Conservation (phyloP, 1,140 invertebrate species). For the Aphelinus certus region DNA sequence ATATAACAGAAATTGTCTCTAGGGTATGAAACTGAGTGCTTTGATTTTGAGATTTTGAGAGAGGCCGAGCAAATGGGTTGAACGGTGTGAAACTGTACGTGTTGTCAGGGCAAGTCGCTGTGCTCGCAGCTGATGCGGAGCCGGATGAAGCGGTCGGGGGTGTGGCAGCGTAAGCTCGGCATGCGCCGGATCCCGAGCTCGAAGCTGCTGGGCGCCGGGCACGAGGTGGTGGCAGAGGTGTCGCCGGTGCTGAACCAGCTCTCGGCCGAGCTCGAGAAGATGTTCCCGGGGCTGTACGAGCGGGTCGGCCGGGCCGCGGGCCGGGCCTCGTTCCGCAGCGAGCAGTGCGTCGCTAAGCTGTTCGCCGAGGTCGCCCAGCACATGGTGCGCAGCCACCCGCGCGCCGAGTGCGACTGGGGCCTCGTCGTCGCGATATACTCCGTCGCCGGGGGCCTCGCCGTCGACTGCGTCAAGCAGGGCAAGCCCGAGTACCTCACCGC, state of each 20-base stretch:
- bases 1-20: no score
- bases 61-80: no score
- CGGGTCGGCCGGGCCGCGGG: slow-evolving; percentile 71
- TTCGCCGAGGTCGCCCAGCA: slow-evolving; percentile 71
- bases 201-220: slow-evolving; percentile 64
- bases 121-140: slow-evolving; percentile 75
- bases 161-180: slow-evolving; percentile 76
- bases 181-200: slow-evolving; percentile 73
- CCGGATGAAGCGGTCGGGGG: slow-evolving; percentile 72
- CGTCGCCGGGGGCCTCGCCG: slow-evolving; percentile 74
- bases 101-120: slow-evolving; percentile 68
- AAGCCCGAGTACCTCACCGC: slow-evolving; percentile 73
- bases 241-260: slow-evolving; percentile 60
- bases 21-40: no score
- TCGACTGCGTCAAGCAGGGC: slow-evolving; percentile 75
- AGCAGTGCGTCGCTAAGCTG: slow-evolving; percentile 67
- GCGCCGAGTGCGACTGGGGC: slow-evolving; percentile 72
- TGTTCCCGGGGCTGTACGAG: slow-evolving; percentile 72
- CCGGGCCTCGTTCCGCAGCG: slow-evolving; percentile 65
- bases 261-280: slow-evolving; percentile 65
- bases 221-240: slow-evolving; percentile 68
- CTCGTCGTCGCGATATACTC: slow-evolving; percentile 76
- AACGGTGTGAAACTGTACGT: no score
- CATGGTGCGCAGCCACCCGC: slow-evolving; percentile 60
- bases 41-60: no score